Percentiles rank a stretch among this genome's conserved stretches.
phyloP scores from a whole-genome alignment of 2,797 vertebrate genomes.

The Mallotus villosus region DNA sequence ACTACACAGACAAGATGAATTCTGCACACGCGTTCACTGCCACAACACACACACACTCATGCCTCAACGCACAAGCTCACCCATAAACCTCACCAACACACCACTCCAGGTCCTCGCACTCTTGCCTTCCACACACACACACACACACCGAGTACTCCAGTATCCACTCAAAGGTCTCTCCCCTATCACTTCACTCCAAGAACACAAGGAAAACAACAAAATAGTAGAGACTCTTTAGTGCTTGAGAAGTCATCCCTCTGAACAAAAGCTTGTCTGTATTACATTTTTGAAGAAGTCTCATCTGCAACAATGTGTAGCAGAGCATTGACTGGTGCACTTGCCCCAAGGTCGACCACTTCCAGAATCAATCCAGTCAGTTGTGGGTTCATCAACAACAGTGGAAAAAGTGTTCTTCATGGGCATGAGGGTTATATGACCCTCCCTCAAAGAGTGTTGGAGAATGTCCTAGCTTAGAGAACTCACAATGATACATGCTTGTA shows the following conservation, averaged over 20 bases:
- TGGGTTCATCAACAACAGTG: slow-evolving; percentile 40
- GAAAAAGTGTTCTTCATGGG: slow-evolving; percentile 22
- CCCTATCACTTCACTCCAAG: slow-evolving; percentile 5
- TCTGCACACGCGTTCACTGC: slow-evolving; percentile 65
- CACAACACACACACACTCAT: slow-evolving; percentile 25
- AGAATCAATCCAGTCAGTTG: slow-evolving; percentile 36
- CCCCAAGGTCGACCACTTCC: slow-evolving; percentile 49
- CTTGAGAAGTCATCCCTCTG: slow-evolving; percentile 2
- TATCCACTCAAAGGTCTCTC: neutral
- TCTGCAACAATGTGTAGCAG: slow-evolving; percentile 35
- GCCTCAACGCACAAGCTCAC: slow-evolving; percentile 14
- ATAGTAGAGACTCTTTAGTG: slow-evolving; percentile 31
- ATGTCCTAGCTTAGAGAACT: too few species aligned
- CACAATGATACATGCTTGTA: neutral
- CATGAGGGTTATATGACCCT: neutral
- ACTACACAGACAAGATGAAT: slow-evolving; percentile 75
- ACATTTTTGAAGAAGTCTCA: slow-evolving; percentile 40
- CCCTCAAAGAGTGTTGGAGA: too few species aligned
- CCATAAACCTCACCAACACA: neutral
- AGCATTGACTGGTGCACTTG: slow-evolving; percentile 33
- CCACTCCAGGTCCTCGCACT: slow-evolving; percentile 2
- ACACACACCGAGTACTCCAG: slow-evolving; percentile 36
- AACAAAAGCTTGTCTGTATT: slow-evolving; percentile 45
- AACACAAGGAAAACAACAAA: slow-evolving; percentile 28
- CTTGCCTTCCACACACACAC: slow-evolving; percentile 47